phyloP scores from a whole-genome alignment of 2,888 invertebrate species.

The Yponomeuta evonymella region DNA sequence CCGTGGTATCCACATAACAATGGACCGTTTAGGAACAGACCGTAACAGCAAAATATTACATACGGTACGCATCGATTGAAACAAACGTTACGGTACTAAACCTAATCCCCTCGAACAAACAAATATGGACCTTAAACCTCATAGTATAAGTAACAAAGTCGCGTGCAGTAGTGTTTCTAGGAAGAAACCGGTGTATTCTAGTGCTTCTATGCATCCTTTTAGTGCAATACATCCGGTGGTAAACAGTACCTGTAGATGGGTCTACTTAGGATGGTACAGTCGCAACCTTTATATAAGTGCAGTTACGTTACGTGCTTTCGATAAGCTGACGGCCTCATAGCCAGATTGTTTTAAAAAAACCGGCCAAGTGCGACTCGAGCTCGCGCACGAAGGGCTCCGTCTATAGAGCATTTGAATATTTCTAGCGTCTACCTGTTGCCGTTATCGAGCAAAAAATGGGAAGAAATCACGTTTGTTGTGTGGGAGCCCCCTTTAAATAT shows the following conservation, averaged over 20 bases:
- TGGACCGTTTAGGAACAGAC: neutral
- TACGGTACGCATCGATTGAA: slow-evolving; percentile 3
- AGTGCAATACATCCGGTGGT: neutral
- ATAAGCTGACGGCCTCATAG: too few relatives aligned
- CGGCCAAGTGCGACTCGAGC: too few relatives aligned
- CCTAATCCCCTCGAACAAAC: neutral
- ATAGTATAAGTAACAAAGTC: neutral
- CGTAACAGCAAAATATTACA: neutral
- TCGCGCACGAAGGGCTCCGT: too few relatives aligned
- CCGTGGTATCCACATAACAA: neutral
- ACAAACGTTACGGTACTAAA: neutral
- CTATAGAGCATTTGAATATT: too few relatives aligned
- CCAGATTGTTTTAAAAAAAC: too few relatives aligned
- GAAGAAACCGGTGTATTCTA: neutral
- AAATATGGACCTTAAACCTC: neutral
- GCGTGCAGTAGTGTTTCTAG: neutral
- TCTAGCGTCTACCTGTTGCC: too few relatives aligned
- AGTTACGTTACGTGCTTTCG: neutral
- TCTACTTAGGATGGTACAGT: neutral
- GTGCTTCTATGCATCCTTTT: neutral
- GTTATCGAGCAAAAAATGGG: too few relatives aligned
- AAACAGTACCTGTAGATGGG: neutral
- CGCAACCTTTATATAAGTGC: neutral
- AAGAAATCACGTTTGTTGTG: too few relatives aligned
- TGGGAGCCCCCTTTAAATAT: too few relatives aligned